These are phyloP conservation scores for Linurgus olivaceus DNA, from an alignment of 2,797 vertebrate species.

Conservation along the genomic window DNA sequence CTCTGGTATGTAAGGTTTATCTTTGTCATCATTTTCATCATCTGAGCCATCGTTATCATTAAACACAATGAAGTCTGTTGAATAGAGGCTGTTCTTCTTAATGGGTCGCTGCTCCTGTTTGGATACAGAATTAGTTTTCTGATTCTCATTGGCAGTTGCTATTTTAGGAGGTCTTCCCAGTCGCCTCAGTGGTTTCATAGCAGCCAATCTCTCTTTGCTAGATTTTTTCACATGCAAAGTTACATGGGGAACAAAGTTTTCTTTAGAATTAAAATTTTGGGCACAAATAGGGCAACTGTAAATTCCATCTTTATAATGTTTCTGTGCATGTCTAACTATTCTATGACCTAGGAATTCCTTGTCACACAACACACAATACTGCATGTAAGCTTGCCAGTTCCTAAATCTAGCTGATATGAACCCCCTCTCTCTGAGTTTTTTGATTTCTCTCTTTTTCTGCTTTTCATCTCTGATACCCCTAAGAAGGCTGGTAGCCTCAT, in stretches of 20 bases:
- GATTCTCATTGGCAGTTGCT: constrained; percentile 70
- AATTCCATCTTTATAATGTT: constrained; percentile 87
- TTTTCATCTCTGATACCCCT: constrained; percentile 81
- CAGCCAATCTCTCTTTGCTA: constrained; percentile 91
- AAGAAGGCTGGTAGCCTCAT: constrained; percentile 83
- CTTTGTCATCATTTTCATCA: constrained; percentile 79
- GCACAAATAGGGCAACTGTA: constrained; percentile 96
- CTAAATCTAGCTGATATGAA: constrained; percentile 93
- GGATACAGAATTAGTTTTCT: constrained; percentile 77
- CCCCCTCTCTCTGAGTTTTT: constrained; percentile 90
- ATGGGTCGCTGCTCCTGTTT: constrained; percentile 83
- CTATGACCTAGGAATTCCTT: constrained; percentile 97
- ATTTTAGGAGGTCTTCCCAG: constrained; percentile 83
- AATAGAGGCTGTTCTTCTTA: constrained; percentile 83
- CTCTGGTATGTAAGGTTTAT: constrained; percentile 75
- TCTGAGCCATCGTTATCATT: constrained; percentile 80
- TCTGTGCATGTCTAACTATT: constrained; percentile 96
- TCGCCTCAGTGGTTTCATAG: constrained; percentile 90
- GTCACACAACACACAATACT: constrained; percentile 96
- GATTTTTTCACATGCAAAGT: constrained; percentile 94
- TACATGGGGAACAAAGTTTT: constrained; percentile 92
- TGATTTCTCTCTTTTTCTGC: constrained; percentile 90
- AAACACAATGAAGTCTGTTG: constrained; percentile 77
- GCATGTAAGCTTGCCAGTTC: constrained; percentile 99
- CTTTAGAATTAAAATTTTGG: constrained; percentile 91